Evolutionary conservation across 1,140 invertebrate genomes (phyloP), one percentile per base, ranked within the genome.

Genomic region (Panagrolaimus sp.): DNA sequence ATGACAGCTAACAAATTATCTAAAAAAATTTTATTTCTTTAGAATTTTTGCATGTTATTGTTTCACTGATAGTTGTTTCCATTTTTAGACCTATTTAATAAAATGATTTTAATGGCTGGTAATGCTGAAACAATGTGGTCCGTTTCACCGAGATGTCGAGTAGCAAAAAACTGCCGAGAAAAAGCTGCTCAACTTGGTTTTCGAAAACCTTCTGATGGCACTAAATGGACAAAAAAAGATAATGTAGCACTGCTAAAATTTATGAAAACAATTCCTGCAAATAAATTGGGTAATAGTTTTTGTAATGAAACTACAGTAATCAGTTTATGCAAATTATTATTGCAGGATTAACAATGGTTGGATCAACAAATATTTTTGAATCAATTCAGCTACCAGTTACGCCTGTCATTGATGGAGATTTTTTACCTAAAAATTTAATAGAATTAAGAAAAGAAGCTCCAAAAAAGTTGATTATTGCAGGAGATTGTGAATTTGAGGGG

Each of bases 361-460:
- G 38, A 9, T 64, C 44, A 44, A 42, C 63, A 14, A 31, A 20
- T 25, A 64, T 20, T 44, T 64, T 64, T n/a, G 38, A 42, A 64
- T 23, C 38, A 11, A 38, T 42, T 14, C 38, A 44, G 43, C 45
- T 70, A 9, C 43, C 23, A 1, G 23, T 68, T 38, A 45, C 38
- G 20, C 68, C 68, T 7, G 31, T 20, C 5, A 64, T 77, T 5
- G 75, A 76, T 57, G 68, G 71, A 16, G 71, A 77, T 27, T 77
- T 76, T 38, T 68, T 76, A n/a, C 80, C 78, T 3, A 74, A 75
- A 65, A 45, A 47, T 9, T 27, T 72, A 7, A 44, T 62, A 57
- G 72, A 82, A 51, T 48, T 80, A 31, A 61, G 79, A 57, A 71
- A 72, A 46, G 74, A 82, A 65, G 65, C 72, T 9, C 73, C 73